Evolutionary conservation across 2,113 vertebrate genomes (phyloP), one percentile per base, ranked within the genome.

Genomic region (Coptodon bakossiorum): DNA sequence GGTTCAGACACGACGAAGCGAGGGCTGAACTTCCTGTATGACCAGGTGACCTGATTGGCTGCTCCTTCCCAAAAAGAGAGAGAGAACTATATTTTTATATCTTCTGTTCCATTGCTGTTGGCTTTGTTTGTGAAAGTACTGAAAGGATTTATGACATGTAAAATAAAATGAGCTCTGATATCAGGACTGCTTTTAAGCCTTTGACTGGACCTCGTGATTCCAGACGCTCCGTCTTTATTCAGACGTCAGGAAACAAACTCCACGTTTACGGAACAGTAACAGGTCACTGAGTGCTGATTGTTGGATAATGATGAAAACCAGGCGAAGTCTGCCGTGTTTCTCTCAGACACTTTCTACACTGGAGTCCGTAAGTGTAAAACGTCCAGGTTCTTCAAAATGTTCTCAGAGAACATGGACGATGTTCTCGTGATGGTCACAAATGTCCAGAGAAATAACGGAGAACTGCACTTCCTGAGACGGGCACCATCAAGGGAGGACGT

Each of bases 31-130:
- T 73, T 82, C 66, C 54, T 63, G 66, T 83, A 27, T 10, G 52
- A 80, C 78, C 76, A 50, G 40, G 52, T 86, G 90, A 86, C 90
- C 82, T 19, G 54, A 80, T 71, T 36, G 36, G 73, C 84, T 83
- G 10, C 66, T 85, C 22, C 57, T n/a, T 19, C 52, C 45, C 45
- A 22, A 6, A 71, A 9, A 22, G 9, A 52, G 40, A 84, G 87
- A 89, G 48, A 84, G 87, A 89, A 29, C 2, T 89, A 2, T 92
- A 86, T 94, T 94, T 94, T 93, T 94, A 16, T 90, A 90, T 45
- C 3, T 61, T 16, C 54, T 86, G 9, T 68, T 86, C 48, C 10
- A 0, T 54, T 31, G 3, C 3, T 45, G 38, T 81, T 22, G 16
- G 34, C 11, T 63, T 34, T 82, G 78, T 85, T 82, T 87, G 82